Conservation (phyloP, 2,888 invertebrate species). For the Latrodectus hesperus region DNA sequence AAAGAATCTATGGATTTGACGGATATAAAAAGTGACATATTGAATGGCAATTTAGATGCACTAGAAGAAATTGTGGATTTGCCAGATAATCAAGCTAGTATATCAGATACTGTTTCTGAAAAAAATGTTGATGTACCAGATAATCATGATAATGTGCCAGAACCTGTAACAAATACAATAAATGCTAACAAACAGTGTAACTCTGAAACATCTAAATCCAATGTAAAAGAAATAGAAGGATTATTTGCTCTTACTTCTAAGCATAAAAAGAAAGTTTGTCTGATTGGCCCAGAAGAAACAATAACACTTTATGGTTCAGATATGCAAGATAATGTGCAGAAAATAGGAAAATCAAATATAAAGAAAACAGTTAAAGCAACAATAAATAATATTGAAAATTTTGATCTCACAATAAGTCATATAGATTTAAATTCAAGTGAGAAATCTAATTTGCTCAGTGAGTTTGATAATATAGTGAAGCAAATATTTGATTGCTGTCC, state of each 20-base stretch:
- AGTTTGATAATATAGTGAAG: constrained; percentile 18
- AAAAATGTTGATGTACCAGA: background rate
- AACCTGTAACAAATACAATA: too few species aligned
- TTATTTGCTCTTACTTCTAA: constrained; percentile 22
- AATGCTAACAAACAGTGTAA: too few species aligned
- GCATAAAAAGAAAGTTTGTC: constrained; percentile 36
- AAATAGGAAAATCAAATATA: constrained; percentile 1
- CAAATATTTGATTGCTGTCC: constrained; percentile 24
- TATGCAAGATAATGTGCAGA: constrained; percentile 9
- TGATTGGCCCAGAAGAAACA: constrained; percentile 28
- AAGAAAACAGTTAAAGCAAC: constrained; percentile 47
- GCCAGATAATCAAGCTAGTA: background rate
- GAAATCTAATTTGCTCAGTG: background rate
- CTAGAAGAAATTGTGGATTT: too few species aligned
- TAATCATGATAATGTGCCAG: too few species aligned
- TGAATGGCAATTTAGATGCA: background rate
- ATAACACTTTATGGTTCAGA: constrained; percentile 15
- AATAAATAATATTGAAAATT: constrained; percentile 19
- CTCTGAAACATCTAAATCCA: background rate
- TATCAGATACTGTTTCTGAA: background rate
- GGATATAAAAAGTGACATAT: background rate
- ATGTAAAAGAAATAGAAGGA: background rate
- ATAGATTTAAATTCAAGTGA: background rate
- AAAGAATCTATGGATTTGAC: background rate
- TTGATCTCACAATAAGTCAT: constrained; percentile 46